Evolutionary conservation across 2,797 vertebrate genomes (phyloP).

Genomic region (Lerista edwardsae): DNA sequence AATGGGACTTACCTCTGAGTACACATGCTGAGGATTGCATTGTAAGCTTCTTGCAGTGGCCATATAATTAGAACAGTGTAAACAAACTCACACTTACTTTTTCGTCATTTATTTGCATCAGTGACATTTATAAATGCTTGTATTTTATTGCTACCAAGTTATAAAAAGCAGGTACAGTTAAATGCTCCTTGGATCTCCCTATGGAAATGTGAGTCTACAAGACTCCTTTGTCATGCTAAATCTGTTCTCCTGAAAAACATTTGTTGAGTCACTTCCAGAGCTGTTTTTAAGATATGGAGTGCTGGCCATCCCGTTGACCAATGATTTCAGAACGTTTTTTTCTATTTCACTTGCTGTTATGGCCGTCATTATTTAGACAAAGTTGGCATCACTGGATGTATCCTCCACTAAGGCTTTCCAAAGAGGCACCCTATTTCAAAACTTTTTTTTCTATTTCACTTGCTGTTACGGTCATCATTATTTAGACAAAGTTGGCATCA

Average conservation of each 20-base stretch:
- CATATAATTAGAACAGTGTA: constrained; percentile 25
- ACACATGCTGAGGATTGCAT: too few species aligned
- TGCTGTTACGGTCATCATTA: too few species aligned
- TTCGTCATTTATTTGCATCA: constrained; percentile 19
- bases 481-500: too few species aligned
- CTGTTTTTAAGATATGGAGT: background rate
- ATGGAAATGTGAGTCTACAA: background rate
- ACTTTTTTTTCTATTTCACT: too few species aligned
- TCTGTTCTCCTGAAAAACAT: constrained; percentile 4
- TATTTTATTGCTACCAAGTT: constrained; percentile 10
- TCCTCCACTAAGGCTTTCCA: too few species aligned
- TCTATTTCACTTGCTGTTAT: background rate
- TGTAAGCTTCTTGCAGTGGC: constrained; percentile 3
- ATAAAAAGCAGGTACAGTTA: constrained; percentile 21
- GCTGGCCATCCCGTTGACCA: too few species aligned
- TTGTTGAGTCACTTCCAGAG: background rate
- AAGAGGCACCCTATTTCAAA: too few species aligned
- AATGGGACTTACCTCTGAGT: too few species aligned
- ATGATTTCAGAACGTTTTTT: background rate
- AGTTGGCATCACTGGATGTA: too few species aligned
- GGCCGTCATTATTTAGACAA: too few species aligned
- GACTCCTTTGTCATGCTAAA: constrained; percentile 22
- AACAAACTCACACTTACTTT: constrained; percentile 25
- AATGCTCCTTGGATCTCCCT: constrained; percentile 18
- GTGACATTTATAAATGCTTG: constrained; percentile 14